These are phyloP conservation scores for Leucophenga montana DNA, from an alignment of 2,888 invertebrate genomes.

Conservation along the genomic window DNA sequence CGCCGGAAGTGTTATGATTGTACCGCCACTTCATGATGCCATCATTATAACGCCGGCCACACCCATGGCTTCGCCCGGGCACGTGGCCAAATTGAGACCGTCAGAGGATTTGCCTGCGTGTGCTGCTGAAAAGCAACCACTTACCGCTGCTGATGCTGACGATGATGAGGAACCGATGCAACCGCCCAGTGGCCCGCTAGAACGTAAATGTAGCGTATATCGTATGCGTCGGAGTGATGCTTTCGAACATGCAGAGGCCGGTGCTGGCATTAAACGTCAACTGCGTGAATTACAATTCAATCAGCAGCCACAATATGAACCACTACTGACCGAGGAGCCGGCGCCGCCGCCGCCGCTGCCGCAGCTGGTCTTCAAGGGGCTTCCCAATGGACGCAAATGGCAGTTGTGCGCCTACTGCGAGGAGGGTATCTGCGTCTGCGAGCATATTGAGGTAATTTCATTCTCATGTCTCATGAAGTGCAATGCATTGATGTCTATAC, in stretches of 20 bases:
- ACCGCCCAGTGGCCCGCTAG: conserved; percentile 67
- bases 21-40: conserved; percentile 66
- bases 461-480: not conserved
- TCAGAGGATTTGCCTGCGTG: conserved; percentile 55
- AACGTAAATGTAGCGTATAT: conserved; percentile 73
- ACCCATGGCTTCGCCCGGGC: conserved; percentile 73
- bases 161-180: conserved; percentile 63
- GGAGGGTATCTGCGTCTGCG: conserved; percentile 73
- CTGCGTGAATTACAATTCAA: conserved; percentile 66
- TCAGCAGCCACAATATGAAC: conserved; percentile 68
- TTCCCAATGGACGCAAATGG: conserved; percentile 69
- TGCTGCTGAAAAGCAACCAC: conserved; percentile 59
- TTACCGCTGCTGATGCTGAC: conserved; percentile 51
- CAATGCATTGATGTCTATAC: not conserved
- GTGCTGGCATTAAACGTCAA: conserved; percentile 60
- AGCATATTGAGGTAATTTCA: conserved; percentile 73
- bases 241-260: conserved; percentile 57
- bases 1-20: conserved; percentile 52
- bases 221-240: conserved; percentile 71
- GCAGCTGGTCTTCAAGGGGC: conserved; percentile 69
- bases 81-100: conserved; percentile 60
- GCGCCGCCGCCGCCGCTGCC: too few species aligned
- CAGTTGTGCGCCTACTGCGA: conserved; percentile 72
- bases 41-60: conserved; percentile 74
- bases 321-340: conserved; percentile 69